A percentile compares a stretch with the other conserved stretches of the same genome.
These are phyloP conservation scores for Diadumene lineata DNA, from an alignment of 92 coral and sea anemone genomes.

Conservation along the genomic window DNA sequence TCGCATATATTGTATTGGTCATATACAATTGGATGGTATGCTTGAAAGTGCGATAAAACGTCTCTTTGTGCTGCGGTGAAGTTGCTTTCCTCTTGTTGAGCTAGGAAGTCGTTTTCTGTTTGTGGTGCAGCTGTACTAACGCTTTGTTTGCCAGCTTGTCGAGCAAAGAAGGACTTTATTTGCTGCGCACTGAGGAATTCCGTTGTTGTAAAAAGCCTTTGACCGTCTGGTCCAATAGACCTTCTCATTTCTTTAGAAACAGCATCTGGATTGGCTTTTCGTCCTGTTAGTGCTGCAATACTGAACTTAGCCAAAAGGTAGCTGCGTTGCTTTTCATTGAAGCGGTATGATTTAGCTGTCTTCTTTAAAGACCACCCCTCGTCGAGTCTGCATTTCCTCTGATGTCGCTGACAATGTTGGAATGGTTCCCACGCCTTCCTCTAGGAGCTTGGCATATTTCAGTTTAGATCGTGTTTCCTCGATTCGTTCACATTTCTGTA, in stretches of 20 bases:
- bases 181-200: constrained; percentile 52
- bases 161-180: constrained; percentile 46
- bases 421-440: constrained; percentile 44
- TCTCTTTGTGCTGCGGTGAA: constrained; percentile 20
- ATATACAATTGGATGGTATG: constrained; percentile 13
- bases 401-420: constrained; percentile 32
- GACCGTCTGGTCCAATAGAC: constrained; percentile 36
- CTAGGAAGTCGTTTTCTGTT: constrained; percentile 29
- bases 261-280: constrained; percentile 17
- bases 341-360: constrained; percentile 22
- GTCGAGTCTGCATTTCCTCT: too few relatives aligned
- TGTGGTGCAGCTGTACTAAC: too few relatives aligned
- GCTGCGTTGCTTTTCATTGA: constrained; percentile 12
- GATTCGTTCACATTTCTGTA: constrained; percentile 24
- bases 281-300: constrained; percentile 25
- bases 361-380: constrained; percentile 41
- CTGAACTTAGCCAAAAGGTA: constrained; percentile 25
- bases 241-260: constrained; percentile 45
- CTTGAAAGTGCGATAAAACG: constrained; percentile 22
- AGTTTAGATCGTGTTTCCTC: constrained; percentile 35
- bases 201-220: constrained; percentile 34
- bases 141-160: constrained; percentile 43
- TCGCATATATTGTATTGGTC: constrained; percentile 35
- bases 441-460: constrained; percentile 41
- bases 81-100: constrained; percentile 33